Conservation (phyloP, 1,140 invertebrate genomes). For the Plodia interpunctella region DNA sequence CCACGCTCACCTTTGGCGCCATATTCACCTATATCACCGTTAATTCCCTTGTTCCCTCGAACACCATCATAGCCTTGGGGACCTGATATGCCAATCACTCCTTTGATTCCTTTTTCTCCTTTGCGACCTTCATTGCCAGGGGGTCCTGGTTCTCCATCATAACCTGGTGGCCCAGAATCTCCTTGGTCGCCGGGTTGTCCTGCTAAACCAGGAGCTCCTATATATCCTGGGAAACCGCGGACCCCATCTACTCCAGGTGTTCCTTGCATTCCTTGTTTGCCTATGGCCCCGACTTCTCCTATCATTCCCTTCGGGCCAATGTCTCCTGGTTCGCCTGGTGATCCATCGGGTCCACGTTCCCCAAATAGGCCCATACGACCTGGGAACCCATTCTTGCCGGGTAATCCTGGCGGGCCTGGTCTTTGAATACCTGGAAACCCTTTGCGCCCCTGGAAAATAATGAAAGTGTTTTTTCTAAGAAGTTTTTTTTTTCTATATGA, state of each 20-base stretch:
- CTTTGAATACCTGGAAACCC: constrained; percentile 56
- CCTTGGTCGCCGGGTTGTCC: constrained; percentile 77
- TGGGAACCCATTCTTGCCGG: constrained; percentile 67
- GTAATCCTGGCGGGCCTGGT: constrained; percentile 62
- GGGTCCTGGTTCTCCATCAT: constrained; percentile 79
- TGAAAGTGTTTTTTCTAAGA: neutral
- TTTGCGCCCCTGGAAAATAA: constrained; percentile 52
- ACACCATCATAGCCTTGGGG: constrained; percentile 64
- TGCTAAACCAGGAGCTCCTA: constrained; percentile 78
- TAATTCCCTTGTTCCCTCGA: constrained; percentile 82
- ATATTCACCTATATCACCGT: constrained; percentile 70
- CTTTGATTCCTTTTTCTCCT: constrained; percentile 73
- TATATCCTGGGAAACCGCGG: constrained; percentile 76
- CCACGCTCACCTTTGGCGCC: constrained; percentile 70
- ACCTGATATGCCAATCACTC: constrained; percentile 36
- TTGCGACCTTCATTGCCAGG: constrained; percentile 52
- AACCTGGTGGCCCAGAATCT: constrained; percentile 77
- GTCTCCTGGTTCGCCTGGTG: constrained; percentile 61
- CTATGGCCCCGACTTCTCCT: constrained; percentile 72
- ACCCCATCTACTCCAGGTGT: constrained; percentile 55
- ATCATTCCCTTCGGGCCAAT: constrained; percentile 65
- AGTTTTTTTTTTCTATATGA: no score
- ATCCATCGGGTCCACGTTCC: neutral
- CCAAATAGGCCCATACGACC: constrained; percentile 59
- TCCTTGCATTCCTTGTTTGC: constrained; percentile 64